Percentiles rank a stretch among this genome's conserved stretches.
phyloP scores from a whole-genome alignment of 2,113 vertebrate genomes.

The Stegastes partitus region DNA sequence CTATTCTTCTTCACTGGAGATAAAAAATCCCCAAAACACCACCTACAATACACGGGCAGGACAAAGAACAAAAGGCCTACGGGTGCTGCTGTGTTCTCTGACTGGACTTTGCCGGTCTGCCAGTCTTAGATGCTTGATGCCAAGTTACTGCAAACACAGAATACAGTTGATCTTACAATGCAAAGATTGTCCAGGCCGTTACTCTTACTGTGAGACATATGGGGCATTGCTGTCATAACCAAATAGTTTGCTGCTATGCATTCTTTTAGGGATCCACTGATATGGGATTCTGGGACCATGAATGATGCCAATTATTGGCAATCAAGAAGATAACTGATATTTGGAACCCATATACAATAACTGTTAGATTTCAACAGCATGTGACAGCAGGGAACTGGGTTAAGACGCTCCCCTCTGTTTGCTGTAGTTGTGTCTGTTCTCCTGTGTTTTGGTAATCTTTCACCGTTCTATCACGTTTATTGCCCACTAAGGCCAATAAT shows the following conservation, averaged over 20 bases:
- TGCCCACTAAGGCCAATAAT: too few relatives aligned
- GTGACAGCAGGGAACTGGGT: too few relatives aligned
- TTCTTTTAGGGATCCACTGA: too few relatives aligned
- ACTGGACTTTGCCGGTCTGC: slow-evolving; percentile 27
- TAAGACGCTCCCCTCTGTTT: too few relatives aligned
- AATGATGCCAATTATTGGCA: too few relatives aligned
- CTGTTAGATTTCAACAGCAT: too few relatives aligned
- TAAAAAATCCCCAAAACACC: slow-evolving; percentile 65
- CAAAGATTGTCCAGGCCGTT: slow-evolving; percentile 9
- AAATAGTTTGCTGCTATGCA: neutral
- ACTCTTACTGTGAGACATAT: neutral
- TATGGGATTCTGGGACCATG: too few relatives aligned
- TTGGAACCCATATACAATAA: too few relatives aligned
- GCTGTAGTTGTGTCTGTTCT: too few relatives aligned
- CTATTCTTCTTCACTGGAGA: slow-evolving; percentile 53
- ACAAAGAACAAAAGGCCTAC: slow-evolving; percentile 61
- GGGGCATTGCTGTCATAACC: slow-evolving; percentile 8
- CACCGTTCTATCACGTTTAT: too few relatives aligned
- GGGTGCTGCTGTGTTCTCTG: slow-evolving; percentile 24
- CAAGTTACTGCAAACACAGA: slow-evolving; percentile 34
- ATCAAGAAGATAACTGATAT: too few relatives aligned
- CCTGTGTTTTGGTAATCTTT: too few relatives aligned
- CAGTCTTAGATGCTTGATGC: slow-evolving; percentile 3
- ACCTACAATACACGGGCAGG: slow-evolving; percentile 32
- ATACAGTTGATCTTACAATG: slow-evolving; percentile 34